Evolutionary conservation across 2,113 vertebrate genomes (phyloP), one percentile per base, ranked within the genome.

Genomic region (Sus scrofa): DNA sequence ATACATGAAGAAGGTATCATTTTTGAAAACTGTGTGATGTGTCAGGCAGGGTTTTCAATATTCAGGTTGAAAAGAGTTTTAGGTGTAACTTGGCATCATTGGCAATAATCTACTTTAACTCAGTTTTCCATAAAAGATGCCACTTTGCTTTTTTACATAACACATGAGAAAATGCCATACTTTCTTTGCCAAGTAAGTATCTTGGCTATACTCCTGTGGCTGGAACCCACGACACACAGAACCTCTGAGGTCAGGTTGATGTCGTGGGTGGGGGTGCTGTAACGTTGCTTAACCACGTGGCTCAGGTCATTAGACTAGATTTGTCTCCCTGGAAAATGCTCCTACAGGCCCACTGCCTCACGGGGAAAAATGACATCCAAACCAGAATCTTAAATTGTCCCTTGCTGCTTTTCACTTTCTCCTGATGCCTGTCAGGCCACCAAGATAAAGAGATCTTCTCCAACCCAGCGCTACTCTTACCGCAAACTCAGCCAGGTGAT

Each of bases 11-110:
- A 34, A 87, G 52, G 89, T 27, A 67, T 81, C 63, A 16, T 74
- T 86, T 89, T 91, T 84, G 86, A 79, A 94, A 93, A 86, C 2
- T 89, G 44, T 84, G 27, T 30, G 92, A 86, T 60, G 71, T 52
- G 83, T 86, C 78, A 93, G 73, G 78, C 58, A 70, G 60, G 37
- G 52, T 58, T 94, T 97, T 97, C 94, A 97, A 94, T 90, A 97
- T 97, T 95, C 91, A 93, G 39, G 63, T 93, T 84, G 89, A 87
- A 98, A 95, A 34, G 70, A 68, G 37, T 78, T 95, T 95, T 91
- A 90, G 89, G 84, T 96, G 83, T 0, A 16, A 86, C 79, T 96
- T 94, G 93, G 95, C 94, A 84, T 93, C 94, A 70, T 27, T 1
- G 19, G 52, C 50, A 87, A 91, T 94, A 86, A 93, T 94, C 74